Conservation (phyloP, 2,113 vertebrate genomes). For the Ancistrus triradiatus region DNA sequence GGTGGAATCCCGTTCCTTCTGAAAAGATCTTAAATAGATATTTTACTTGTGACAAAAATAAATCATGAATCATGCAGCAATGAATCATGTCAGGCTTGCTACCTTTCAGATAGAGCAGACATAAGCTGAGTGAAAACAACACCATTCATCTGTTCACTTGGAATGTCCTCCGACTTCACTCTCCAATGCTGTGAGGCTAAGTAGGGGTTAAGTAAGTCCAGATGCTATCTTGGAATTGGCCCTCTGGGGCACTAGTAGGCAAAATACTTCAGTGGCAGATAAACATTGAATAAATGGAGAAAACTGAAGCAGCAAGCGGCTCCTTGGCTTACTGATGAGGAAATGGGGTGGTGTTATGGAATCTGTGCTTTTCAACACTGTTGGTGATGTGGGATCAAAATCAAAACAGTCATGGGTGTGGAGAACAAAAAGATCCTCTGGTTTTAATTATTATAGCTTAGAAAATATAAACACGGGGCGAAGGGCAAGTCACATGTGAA, state of each 20-base stretch:
- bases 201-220: constrained; percentile 49
- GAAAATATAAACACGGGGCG: neutral
- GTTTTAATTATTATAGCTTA: constrained; percentile 17
- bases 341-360: constrained; percentile 63
- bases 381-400: constrained; percentile 60
- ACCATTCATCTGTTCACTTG: constrained; percentile 35
- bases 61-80: neutral
- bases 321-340: constrained; percentile 52
- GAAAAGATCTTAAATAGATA: constrained; percentile 8
- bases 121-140: constrained; percentile 7
- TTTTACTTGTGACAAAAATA: neutral
- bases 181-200: constrained; percentile 20
- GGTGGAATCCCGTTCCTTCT: neutral
- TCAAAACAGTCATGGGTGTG: constrained; percentile 54
- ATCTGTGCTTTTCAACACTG: constrained; percentile 68
- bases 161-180: constrained; percentile 23
- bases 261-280: constrained; percentile 70
- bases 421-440: constrained; percentile 22
- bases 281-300: constrained; percentile 59
- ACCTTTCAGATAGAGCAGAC: constrained; percentile 16
- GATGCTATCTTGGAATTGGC: constrained; percentile 56
- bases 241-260: constrained; percentile 45
- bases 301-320: constrained; percentile 53
- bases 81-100: neutral
- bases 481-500: neutral